phyloP scores from a whole-genome alignment of 2,797 vertebrate genomes.

The Sarcophilus harrisii region DNA sequence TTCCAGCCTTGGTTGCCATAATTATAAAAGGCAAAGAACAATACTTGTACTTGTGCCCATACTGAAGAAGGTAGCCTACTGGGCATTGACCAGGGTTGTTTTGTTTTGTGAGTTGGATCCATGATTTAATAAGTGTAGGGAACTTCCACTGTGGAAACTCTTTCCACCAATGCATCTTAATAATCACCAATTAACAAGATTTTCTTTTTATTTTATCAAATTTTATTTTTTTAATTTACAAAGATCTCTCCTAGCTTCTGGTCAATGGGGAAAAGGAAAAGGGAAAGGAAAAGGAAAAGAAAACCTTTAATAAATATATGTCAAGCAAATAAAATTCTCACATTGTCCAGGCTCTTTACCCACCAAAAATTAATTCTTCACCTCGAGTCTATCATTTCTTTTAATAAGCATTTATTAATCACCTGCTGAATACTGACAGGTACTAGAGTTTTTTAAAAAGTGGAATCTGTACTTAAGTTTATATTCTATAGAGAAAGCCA shows the following conservation, averaged over 20 bases:
- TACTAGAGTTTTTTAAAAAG: not conserved
- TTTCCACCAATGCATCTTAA: not conserved
- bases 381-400: not conserved
- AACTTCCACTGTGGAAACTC: not conserved
- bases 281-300: not conserved
- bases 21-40: not conserved
- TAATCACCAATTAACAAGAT: not conserved
- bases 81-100: not conserved
- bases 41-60: not conserved
- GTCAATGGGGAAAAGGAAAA: not conserved
- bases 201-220: not conserved
- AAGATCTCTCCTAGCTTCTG: not conserved
- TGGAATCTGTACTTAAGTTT: not conserved
- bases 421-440: no score
- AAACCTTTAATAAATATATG: not conserved
- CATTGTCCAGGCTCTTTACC: not conserved
- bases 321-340: not conserved
- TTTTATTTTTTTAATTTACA: not conserved
- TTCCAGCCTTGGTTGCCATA: not conserved
- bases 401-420: not conserved
- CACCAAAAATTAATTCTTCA: not conserved
- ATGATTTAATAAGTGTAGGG: not conserved
- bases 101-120: not conserved
- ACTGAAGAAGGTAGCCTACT: not conserved
- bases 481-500: not conserved